Evolutionary conservation across 2,888 invertebrate species (phyloP).

Genomic region (Ormyrus thymus): DNA sequence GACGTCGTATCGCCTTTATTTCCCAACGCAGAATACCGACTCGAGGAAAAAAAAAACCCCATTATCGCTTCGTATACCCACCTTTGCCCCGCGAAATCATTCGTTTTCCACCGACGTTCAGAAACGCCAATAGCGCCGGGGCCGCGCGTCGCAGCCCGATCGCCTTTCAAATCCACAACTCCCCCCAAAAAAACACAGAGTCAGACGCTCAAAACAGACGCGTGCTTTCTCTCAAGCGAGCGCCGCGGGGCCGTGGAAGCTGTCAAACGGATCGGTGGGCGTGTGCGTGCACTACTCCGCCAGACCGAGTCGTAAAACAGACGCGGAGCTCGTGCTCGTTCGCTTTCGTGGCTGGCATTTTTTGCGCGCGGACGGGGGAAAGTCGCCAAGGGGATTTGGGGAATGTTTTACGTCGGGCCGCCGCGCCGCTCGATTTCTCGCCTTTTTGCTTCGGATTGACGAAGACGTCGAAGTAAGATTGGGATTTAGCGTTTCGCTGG

Average conservation of each 20-base stretch:
- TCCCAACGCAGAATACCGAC: not conserved
- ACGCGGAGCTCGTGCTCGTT: not conserved
- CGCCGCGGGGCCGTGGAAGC: conserved; percentile 60
- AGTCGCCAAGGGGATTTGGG: too few species aligned
- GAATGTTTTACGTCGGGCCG: too few species aligned
- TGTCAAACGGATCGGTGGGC: conserved; percentile 66
- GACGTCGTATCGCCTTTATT: conserved; percentile 42
- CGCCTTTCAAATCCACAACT: too few species aligned
- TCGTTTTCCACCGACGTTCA: not conserved
- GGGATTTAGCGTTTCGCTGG: too few species aligned
- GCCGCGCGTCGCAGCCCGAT: too few species aligned
- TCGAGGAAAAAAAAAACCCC: not conserved
- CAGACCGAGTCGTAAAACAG: conserved; percentile 27
- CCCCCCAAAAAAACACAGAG: not conserved
- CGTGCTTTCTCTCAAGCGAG: conserved; percentile 51
- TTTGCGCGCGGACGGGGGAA: too few species aligned
- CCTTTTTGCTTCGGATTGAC: too few species aligned
- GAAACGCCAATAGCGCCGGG: too few species aligned
- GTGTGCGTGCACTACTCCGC: conserved; percentile 51
- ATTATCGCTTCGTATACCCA: conserved; percentile 1
- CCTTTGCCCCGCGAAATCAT: not conserved
- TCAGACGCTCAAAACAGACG: conserved; percentile 35
- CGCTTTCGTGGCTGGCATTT: too few species aligned
- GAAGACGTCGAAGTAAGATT: too few species aligned
- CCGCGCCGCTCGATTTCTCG: too few species aligned